Base-by-base conservation (phyloP, 1,140 invertebrate species). In the Caenorhabditis inopinata region DNA sequence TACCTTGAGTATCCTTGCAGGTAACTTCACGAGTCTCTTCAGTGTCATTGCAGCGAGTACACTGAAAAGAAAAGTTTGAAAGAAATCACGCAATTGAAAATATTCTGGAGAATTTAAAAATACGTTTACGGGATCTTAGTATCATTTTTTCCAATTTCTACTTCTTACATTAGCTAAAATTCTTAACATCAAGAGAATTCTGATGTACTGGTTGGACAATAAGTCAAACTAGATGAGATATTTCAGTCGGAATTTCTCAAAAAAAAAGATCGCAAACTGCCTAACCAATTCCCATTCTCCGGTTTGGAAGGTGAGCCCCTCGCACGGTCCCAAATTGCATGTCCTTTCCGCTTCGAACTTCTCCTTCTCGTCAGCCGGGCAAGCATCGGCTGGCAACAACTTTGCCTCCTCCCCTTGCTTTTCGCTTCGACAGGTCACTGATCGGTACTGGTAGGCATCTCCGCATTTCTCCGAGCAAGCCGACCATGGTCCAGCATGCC, bases 201-300 rank as follows among this genome's bases (percentile, higher is more conserved):
- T n/a, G n/a, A n/a, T n/a, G n/a, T n/a, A n/a, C n/a, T n/a, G n/a
- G n/a, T n/a, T n/a, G n/a, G n/a, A n/a, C n/a, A n/a, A n/a, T n/a
- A n/a, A n/a, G n/a, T n/a, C n/a, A n/a, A n/a, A n/a, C n/a, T n/a
- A n/a, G n/a, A n/a, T n/a, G n/a, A n/a, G n/a, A n/a, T n/a, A n/a
- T n/a, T n/a, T n/a, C n/a, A n/a, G n/a, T n/a, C n/a, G n/a, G n/a
- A n/a, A n/a, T n/a, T n/a, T n/a, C n/a, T n/a, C n/a, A n/a, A n/a
- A n/a, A n/a, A n/a, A n/a, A n/a, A n/a, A n/a, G n/a, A n/a, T 68
- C 12, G 14, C 25, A 16, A 68, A 68, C 6, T n/a, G n/a, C n/a
- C 92, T 93, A 91, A 96, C 95, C 78, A 94, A 94, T 85, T 92
- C 92, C 95, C 95, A 97, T 27, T 93, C 92, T 6, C 94, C 93